Evolutionary conservation across 2,888 invertebrate genomes (phyloP).

Genomic region (Ephialtes manifestator): DNA sequence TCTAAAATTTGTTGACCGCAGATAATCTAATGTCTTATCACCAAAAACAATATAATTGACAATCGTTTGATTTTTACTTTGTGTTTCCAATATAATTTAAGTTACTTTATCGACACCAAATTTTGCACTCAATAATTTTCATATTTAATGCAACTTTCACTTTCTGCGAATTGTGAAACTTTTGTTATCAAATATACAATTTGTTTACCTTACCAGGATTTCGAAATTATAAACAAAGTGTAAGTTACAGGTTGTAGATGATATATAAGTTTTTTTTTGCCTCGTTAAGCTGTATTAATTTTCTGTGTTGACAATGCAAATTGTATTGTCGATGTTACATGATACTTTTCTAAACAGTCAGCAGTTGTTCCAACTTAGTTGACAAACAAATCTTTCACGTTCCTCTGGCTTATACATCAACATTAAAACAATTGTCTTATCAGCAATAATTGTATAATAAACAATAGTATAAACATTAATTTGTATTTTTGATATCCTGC

Average conservation of each 20-base stretch:
- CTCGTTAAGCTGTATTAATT: too few relatives aligned
- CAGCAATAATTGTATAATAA: slow-evolving; percentile 6
- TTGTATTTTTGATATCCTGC: slow-evolving; percentile 20
- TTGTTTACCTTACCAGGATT: neutral
- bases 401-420: neutral
- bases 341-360: slow-evolving; percentile 23
- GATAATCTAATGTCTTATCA: neutral
- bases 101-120: neutral
- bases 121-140: neutral
- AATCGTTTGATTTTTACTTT: slow-evolving; percentile 46
- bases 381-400: neutral
- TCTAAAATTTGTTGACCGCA: neutral
- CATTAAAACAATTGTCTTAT: neutral
- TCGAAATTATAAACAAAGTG: neutral
- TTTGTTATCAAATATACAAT: neutral
- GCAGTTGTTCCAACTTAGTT: slow-evolving; percentile 19
- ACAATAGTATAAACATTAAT: slow-evolving; percentile 45
- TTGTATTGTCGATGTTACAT: neutral
- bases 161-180: neutral
- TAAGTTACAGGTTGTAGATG: neutral
- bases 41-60: neutral
- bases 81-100: slow-evolving; percentile 37
- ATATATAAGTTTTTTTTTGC: neutral
- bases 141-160: neutral
- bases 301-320: neutral